Evolutionary conservation across 2,113 vertebrate species (phyloP).

Genomic region (Ibidorhyncha struthersii): DNA sequence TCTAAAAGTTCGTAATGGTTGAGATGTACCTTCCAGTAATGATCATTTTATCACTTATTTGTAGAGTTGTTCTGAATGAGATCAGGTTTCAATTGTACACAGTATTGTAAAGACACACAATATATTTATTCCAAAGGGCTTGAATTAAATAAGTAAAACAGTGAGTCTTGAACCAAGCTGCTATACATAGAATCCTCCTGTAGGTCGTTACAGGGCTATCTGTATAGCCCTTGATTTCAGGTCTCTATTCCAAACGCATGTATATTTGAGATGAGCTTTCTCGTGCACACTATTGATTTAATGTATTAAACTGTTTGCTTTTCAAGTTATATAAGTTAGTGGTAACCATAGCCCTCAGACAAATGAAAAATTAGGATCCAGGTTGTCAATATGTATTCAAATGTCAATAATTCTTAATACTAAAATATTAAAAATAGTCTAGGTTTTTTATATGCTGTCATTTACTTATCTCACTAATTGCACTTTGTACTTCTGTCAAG

Average conservation of each 20-base stretch:
- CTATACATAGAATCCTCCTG: neutral
- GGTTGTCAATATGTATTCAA: neutral
- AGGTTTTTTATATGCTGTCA: neutral
- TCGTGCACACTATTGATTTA: neutral
- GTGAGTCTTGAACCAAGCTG: neutral
- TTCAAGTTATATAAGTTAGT: neutral
- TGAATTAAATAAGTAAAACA: neutral
- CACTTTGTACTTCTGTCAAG: neutral
- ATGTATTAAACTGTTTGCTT: neutral
- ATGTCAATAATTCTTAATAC: neutral
- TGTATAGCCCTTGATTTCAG: neutral
- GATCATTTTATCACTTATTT: neutral
- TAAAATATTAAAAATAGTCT: neutral
- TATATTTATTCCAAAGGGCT: neutral
- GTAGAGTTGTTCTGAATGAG: neutral
- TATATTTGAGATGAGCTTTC: constrained; percentile 1
- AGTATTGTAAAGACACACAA: neutral
- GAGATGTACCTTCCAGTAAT: neutral
- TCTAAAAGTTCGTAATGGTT: neutral
- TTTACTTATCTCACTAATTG: neutral
- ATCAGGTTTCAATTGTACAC: neutral
- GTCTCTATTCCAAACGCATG: neutral
- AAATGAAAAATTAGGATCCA: neutral
- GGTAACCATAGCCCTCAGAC: neutral
- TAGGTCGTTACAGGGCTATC: neutral